phyloP scores from a whole-genome alignment of 2,888 invertebrate species.

The Therioaphis trifolii region DNA sequence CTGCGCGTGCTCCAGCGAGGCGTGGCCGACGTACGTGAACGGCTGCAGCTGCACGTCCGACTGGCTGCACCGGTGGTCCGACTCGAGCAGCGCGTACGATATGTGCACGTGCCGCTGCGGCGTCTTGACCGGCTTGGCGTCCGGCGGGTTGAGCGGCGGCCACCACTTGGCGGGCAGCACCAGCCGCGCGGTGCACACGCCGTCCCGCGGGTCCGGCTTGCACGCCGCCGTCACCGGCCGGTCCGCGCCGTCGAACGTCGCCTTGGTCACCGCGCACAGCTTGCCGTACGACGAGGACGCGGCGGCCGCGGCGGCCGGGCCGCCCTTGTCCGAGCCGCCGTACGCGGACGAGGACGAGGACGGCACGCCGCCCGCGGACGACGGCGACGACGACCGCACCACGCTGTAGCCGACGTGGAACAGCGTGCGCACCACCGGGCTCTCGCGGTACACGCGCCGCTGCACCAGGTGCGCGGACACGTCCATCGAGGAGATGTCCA shows the following conservation, averaged over 20 bases:
- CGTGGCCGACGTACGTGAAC: slow-evolving; percentile 75
- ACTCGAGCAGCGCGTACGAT: slow-evolving; percentile 89
- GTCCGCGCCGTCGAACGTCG: slow-evolving; percentile 78
- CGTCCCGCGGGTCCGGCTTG: slow-evolving; percentile 91
- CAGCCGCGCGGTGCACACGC: slow-evolving; percentile 89
- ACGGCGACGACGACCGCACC: slow-evolving; percentile 72
- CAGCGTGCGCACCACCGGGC: slow-evolving; percentile 89
- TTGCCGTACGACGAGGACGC: slow-evolving; percentile 70
- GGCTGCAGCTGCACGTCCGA: slow-evolving; percentile 78
- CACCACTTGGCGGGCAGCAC: slow-evolving; percentile 93
- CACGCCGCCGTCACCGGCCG: slow-evolving; percentile 84
- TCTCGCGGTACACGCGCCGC: slow-evolving; percentile 84
- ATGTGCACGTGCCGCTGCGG: slow-evolving; percentile 83
- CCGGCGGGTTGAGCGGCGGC: slow-evolving; percentile 76
- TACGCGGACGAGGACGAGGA: slow-evolving; percentile 71
- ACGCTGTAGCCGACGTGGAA: slow-evolving; percentile 77
- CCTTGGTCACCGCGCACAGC: slow-evolving; percentile 80
- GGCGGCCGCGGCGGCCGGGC: slow-evolving; percentile 27
- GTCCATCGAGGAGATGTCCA: slow-evolving; percentile 92
- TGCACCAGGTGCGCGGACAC: slow-evolving; percentile 95
- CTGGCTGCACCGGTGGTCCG: slow-evolving; percentile 73
- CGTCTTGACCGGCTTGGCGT: slow-evolving; percentile 71
- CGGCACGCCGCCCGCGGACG: slow-evolving; percentile 77
- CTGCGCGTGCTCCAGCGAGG: slow-evolving; percentile 81
- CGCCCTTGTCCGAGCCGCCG: slow-evolving; percentile 66